Evolutionary conservation across 1,140 invertebrate genomes (phyloP), one percentile per base, ranked within the genome.

Genomic region (Drosophila melanica): DNA sequence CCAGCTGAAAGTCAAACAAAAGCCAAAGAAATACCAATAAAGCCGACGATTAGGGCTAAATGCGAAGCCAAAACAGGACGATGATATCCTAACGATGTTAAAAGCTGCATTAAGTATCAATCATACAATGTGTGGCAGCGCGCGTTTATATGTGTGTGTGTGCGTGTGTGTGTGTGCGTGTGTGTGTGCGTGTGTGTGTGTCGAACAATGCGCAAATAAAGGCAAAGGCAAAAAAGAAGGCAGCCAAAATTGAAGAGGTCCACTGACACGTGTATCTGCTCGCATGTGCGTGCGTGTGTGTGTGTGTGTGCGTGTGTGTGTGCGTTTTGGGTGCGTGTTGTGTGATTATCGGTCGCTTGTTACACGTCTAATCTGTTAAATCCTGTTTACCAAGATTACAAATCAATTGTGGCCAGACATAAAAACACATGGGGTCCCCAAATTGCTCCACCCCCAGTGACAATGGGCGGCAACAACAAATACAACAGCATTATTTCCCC

Each of bases 301-400:
- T 9, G 6, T 16, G 51, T 39, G 55, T 39, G 45, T 51, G 42
- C 20, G 41, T n/a, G 33, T 27, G 42, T 14, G 18, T 41, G 53
- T 53, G 45, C 54, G 70, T 77, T 53, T 65, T 37, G 63, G 44
- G 48, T 73, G 42, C 55, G 45, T 74, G 69, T 70, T 79, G 72
- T 82, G 79, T 75, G 82, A 87, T 82, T 87, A 87, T 87, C 79
- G 85, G 79, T 76, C 72, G 79, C 82, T 89, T 87, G 84, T 89
- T 89, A 87, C 79, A 87, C 82, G 84, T 87, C 79, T 89, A 87
- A 87, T 87, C 82, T 87, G 82, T 89, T 87, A 82, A 87, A 87
- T 87, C 84, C 82, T 87, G 82, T 87, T 89, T 87, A 82, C 82
- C 76, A 79, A 87, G 82, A 87, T 87, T 87, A 87, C 84, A 87